Evolutionary conservation across 2,113 vertebrate species (phyloP), one percentile per base, ranked within the genome.

Genomic region (Siniperca knerii): DNA sequence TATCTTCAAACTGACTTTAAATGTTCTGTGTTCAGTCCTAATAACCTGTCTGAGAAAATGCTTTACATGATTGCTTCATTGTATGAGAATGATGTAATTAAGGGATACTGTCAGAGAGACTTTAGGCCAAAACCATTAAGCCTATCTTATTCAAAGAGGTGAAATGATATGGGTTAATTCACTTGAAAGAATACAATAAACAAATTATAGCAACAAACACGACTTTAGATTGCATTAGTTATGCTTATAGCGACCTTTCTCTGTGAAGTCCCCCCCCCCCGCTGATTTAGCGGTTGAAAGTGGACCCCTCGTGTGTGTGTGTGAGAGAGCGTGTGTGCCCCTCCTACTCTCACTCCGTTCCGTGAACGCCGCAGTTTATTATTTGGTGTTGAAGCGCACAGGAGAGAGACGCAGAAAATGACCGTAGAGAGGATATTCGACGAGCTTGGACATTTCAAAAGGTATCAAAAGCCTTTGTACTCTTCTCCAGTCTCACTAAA

Each of bases 361-460:
- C 0, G 40, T 65, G 44, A 50, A 65, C 25, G 54, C n/a, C 57
- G 8, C 33, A 37, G 20, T 42, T 75, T 0, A 10, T 40, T 20
- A 33, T 54, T 50, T 33, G n/a, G 66, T 21, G 58, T 35, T 18
- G 66, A 50, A 3, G 23, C 83, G 25, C 46, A 60, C 66, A 71
- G 68, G 65, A 76, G 29, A 60, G 46, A 83, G 44, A 77, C 79
- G 46, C 81, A 81, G 25, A 77, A 89, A 69, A 94, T 96, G 96
- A 94, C 86, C 11, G 95, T 96, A 2, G 96, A 96, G 77, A 88
- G 77, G 35, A 75, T 96, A 75, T 96, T 96, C 74, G 96, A 96
- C 79, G 89, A 95, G 77, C 93, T 96, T 10, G 96, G 96, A 55
- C 96, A 96, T 85, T 96, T 96, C 74, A 94, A 92, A 62, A 94